Percentiles rank a stretch among this genome's conserved stretches.
These are phyloP conservation scores for Vidua chalybeata DNA, from an alignment of 2,113 vertebrate genomes.

Conservation along the genomic window DNA sequence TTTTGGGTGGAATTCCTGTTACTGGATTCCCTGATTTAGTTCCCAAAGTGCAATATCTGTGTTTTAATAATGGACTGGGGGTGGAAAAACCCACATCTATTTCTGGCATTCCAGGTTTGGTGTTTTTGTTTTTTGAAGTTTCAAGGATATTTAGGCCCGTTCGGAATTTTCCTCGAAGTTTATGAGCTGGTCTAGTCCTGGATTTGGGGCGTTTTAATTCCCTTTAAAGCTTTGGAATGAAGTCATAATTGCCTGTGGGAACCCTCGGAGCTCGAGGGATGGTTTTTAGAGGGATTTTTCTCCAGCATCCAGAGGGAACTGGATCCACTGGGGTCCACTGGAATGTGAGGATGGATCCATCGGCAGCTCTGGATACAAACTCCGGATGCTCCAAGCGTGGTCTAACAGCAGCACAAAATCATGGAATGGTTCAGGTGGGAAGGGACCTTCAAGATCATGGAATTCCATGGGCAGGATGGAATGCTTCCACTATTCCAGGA, in stretches of 20 bases:
- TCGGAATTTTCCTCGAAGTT: not conserved
- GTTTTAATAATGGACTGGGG: fast-evolving
- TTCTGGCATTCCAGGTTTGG: not conserved
- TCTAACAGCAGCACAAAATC: not conserved
- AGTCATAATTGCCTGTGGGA: not conserved
- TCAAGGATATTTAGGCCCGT: not conserved
- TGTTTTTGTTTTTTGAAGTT: not conserved
- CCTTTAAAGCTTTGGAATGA: not conserved
- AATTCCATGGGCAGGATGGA: not conserved
- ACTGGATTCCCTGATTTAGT: fast-evolving
- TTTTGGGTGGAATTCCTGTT: not conserved
- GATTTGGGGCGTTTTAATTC: not conserved
- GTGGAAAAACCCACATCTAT: fast-evolving
- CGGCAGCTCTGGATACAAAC: not conserved
- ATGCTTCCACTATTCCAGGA: fast-evolving
- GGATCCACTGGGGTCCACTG: not conserved
- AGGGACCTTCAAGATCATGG: not conserved
- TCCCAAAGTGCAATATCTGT: not conserved
- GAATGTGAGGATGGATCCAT: not conserved
- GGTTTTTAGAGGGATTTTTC: not conserved
- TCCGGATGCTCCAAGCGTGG: fast-evolving
- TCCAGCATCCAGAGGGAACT: not conserved
- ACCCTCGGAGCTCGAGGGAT: too few species aligned
- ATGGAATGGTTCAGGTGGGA: not conserved
- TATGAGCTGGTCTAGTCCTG: not conserved